These are phyloP conservation scores for Incurvaria masculella DNA, from an alignment of 2,888 invertebrate genomes.

Conservation along the genomic window DNA sequence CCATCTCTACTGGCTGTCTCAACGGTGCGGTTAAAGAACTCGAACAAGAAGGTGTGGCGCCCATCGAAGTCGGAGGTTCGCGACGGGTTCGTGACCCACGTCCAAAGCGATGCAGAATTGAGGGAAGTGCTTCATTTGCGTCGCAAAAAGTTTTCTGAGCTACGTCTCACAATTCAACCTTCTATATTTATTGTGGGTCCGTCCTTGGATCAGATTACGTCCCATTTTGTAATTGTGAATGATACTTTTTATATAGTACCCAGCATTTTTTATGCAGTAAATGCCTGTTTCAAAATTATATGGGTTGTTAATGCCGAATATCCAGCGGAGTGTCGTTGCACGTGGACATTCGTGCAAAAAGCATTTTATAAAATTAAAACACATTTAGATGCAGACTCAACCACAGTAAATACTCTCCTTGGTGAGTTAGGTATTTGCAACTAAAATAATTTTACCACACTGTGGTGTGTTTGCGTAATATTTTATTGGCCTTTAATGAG, in stretches of 20 bases:
- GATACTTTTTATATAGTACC: constrained; percentile 1
- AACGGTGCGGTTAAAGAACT: not conserved
- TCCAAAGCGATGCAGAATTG: not conserved
- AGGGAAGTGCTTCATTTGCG: not conserved
- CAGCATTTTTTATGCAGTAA: constrained; percentile 7
- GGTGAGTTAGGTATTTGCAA: not conserved
- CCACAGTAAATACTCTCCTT: not conserved
- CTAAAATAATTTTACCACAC: not conserved
- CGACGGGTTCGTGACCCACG: not conserved
- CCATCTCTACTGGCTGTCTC: not conserved
- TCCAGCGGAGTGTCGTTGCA: constrained; percentile 6
- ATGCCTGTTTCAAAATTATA: constrained; percentile 8
- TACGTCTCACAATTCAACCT: not conserved
- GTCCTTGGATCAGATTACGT: not conserved
- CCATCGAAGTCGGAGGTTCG: not conserved
- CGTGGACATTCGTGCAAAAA: constrained; percentile 5
- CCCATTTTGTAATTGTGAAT: not conserved
- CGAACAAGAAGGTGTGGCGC: not conserved
- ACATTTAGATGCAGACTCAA: constrained; percentile 1
- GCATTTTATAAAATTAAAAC: constrained; percentile 4
- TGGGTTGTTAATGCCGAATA: constrained; percentile 7
- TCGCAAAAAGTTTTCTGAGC: not conserved
- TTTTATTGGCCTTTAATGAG: not conserved
- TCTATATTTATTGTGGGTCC: constrained; percentile 1
- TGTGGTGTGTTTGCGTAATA: not conserved